These are phyloP conservation scores for Sphaerodactylus townsendi DNA, from an alignment of 2,113 vertebrate species.

Conservation along the genomic window DNA sequence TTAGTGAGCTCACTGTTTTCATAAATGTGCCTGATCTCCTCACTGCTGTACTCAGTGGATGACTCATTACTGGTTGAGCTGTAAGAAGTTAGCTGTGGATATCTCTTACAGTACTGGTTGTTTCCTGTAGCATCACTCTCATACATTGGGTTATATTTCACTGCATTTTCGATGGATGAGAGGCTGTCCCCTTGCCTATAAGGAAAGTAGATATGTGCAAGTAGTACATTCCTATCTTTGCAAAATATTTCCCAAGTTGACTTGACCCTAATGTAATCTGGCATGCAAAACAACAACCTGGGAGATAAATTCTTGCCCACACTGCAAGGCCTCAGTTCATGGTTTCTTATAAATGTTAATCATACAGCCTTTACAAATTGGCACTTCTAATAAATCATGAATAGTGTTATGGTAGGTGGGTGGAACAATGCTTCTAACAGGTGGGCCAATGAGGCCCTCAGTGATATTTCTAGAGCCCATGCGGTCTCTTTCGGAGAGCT, in stretches of 20 bases:
- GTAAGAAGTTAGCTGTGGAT: conserved; percentile 78
- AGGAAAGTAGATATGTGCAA: conserved; percentile 44
- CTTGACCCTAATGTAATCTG: conserved; percentile 8
- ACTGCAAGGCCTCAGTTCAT: not conserved
- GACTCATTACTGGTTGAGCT: conserved; percentile 85
- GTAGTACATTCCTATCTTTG: conserved; percentile 3
- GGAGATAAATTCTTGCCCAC: not conserved
- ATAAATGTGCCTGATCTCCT: conserved; percentile 93
- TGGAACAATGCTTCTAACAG: not conserved
- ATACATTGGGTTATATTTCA: conserved; percentile 91
- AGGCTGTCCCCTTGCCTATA: conserved; percentile 83
- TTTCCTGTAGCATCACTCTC: conserved; percentile 85
- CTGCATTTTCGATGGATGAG: conserved; percentile 86
- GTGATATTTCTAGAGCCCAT: not conserved
- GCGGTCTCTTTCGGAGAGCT: not conserved
- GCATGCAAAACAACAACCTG: conserved; percentile 26
- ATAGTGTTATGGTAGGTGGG: not conserved
- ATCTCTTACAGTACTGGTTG: conserved; percentile 83
- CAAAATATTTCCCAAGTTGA: conserved; percentile 9
- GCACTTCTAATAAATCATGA: not conserved
- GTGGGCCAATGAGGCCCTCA: too few relatives aligned
- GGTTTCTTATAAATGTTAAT: not conserved
- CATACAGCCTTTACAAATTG: not conserved
- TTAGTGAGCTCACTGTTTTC: conserved; percentile 91
- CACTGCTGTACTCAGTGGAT: conserved; percentile 91